Conservation (phyloP, 2,113 vertebrate species). For the Pachycephala philippinensis region DNA sequence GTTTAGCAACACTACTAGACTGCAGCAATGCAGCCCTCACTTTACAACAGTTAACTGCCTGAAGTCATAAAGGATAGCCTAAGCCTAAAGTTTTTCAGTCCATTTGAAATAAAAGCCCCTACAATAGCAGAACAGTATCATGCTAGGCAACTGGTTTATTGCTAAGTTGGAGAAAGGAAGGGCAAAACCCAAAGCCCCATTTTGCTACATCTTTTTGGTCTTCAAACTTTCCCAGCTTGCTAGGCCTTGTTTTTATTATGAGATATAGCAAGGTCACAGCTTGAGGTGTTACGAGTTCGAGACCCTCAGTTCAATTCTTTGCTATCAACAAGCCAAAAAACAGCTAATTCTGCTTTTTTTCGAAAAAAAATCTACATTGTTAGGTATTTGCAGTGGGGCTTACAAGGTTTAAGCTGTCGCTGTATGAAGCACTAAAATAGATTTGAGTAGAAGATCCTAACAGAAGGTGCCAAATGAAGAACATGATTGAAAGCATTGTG, state of each 20-base stretch:
- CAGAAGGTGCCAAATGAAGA: neutral
- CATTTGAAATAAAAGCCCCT: neutral
- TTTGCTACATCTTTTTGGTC: neutral
- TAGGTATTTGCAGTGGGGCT: neutral
- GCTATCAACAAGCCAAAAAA: neutral
- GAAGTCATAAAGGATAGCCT: neutral
- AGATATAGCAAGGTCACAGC: neutral
- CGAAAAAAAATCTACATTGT: neutral
- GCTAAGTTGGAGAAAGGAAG: neutral
- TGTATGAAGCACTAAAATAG: neutral
- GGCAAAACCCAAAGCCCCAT: neutral
- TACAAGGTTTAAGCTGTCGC: neutral
- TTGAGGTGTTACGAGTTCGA: neutral
- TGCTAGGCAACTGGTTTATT: neutral
- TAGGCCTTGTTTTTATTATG: neutral
- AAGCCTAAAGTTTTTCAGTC: neutral
- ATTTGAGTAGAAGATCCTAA: neutral
- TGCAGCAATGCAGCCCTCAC: neutral
- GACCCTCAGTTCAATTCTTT: neutral
- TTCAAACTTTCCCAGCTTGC: neutral
- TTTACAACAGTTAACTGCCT: neutral
- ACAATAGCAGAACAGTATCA: neutral
- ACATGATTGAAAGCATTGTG: neutral
- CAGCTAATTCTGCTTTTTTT: neutral
- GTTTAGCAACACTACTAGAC: neutral